Percentiles rank a stretch among this genome's conserved stretches.
Conservation (phyloP, 2,797 vertebrate species). For the Paramormyrops hopkinsi region DNA sequence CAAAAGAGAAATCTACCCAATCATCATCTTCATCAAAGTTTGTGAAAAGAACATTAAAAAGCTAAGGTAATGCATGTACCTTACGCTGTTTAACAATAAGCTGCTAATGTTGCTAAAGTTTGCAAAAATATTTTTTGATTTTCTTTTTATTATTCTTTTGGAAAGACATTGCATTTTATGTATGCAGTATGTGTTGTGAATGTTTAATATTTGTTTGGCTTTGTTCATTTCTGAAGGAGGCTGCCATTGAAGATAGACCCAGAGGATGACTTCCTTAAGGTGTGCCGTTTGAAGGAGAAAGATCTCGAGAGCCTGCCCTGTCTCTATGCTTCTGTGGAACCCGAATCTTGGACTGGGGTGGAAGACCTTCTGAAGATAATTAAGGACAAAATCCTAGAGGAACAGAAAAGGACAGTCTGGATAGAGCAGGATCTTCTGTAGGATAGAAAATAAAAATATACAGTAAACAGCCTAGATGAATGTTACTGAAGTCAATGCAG, state of each 20-base stretch:
- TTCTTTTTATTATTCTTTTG: neutral
- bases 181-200: neutral
- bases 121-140: neutral
- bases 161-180: neutral
- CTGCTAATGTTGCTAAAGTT: neutral
- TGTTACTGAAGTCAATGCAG: neutral
- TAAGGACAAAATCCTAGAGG: conserved; percentile 86
- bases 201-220: neutral
- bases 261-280: conserved; percentile 82
- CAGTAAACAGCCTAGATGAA: neutral
- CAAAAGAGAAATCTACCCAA: conserved; percentile 87
- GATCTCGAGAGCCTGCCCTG: conserved; percentile 87
- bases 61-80: conserved; percentile 67
- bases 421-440: conserved; percentile 83
- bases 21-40: conserved; percentile 88
- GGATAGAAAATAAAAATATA: neutral
- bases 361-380: conserved; percentile 82
- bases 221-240: conserved; percentile 64
- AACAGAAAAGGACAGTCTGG: conserved; percentile 89
- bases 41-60: conserved; percentile 88
- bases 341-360: conserved; percentile 74
- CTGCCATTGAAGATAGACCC: conserved; percentile 74
- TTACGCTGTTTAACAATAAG: neutral
- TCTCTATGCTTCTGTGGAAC: conserved; percentile 80
- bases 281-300: conserved; percentile 80